Evolutionary conservation across 2,113 vertebrate species (phyloP).

Genomic region (Poecile atricapillus): DNA sequence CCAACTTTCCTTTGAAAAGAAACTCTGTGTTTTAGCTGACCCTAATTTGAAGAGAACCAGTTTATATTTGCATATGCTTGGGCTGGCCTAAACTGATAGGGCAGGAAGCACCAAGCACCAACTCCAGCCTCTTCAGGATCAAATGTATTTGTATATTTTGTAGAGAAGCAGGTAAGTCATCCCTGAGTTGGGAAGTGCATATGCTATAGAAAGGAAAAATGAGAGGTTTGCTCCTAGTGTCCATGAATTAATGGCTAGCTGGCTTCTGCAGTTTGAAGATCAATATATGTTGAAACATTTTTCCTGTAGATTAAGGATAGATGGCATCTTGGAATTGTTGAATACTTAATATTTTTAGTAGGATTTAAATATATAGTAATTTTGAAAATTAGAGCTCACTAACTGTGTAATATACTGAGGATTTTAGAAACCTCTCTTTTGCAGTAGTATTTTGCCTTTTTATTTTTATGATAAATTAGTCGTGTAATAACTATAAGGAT

Average conservation of each 20-base stretch:
- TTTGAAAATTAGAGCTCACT: background rate
- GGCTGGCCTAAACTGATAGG: background rate
- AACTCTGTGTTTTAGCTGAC: background rate
- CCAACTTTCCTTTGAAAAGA: background rate
- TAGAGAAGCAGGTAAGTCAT: background rate
- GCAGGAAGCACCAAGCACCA: background rate
- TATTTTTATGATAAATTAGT: background rate
- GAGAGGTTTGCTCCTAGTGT: background rate
- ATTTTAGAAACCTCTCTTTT: background rate
- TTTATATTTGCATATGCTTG: background rate
- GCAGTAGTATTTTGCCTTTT: background rate
- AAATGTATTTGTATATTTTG: background rate
- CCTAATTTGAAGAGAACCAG: background rate
- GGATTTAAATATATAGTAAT: background rate
- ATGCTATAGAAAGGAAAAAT: background rate
- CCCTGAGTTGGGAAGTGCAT: background rate
- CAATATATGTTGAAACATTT: background rate
- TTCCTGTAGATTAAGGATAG: background rate
- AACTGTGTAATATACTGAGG: background rate
- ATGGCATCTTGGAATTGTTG: background rate
- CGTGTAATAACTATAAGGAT: background rate
- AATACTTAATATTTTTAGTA: background rate
- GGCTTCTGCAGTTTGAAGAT: background rate
- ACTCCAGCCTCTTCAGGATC: background rate
- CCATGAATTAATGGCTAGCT: background rate